Evolutionary conservation across 2,113 vertebrate genomes (phyloP).

Genomic region (Mola mola): DNA sequence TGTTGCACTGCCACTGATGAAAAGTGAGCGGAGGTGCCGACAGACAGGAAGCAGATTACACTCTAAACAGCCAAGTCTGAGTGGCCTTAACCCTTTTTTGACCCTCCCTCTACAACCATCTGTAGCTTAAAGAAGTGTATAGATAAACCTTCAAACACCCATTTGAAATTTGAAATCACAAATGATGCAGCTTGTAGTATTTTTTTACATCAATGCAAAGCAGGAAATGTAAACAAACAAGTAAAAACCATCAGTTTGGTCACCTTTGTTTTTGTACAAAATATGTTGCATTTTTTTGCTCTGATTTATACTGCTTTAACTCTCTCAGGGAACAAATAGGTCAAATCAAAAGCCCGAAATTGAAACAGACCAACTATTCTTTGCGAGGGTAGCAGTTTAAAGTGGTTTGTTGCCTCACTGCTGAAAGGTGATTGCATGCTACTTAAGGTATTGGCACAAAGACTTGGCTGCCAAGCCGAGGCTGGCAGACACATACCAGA

Average conservation of each 20-base stretch:
- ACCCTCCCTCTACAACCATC: background rate
- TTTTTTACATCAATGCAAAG: background rate
- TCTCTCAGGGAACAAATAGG: no score
- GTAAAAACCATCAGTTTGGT: background rate
- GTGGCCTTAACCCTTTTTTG: constrained; percentile 18
- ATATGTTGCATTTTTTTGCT: background rate
- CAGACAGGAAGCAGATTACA: constrained; percentile 76
- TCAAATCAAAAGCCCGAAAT: constrained; percentile 2
- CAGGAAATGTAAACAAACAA: background rate
- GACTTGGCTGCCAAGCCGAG: constrained; percentile 49
- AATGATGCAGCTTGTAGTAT: no score
- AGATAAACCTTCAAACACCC: background rate
- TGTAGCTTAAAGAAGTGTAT: background rate
- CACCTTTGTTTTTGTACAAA: background rate
- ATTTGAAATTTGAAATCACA: background rate
- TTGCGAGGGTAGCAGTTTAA: constrained; percentile 11
- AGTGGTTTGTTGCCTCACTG: constrained; percentile 22
- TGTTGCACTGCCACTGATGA: constrained; percentile 39
- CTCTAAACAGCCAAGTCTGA: constrained; percentile 25
- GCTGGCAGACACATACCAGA: constrained; percentile 76
- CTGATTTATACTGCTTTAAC: no score
- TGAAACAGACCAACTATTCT: background rate
- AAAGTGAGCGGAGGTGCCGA: constrained; percentile 68
- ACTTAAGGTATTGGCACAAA: constrained; percentile 67
- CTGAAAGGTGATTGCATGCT: constrained; percentile 52